Evolutionary conservation across 1,140 invertebrate genomes (phyloP).

Genomic region (Manduca sexta): DNA sequence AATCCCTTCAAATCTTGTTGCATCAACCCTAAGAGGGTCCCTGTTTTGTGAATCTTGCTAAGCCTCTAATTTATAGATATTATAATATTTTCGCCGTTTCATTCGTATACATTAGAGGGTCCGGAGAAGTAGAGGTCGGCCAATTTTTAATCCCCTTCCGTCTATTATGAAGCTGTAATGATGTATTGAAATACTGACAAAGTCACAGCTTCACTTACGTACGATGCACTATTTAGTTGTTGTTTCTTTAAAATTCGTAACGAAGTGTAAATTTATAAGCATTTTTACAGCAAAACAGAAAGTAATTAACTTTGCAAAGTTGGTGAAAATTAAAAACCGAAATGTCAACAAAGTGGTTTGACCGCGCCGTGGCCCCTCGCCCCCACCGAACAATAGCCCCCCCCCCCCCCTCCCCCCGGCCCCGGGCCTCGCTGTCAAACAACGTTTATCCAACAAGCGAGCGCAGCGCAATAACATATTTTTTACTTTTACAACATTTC

Average conservation of each 20-base stretch:
- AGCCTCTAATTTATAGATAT: constrained; percentile 40
- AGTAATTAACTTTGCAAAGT: constrained; percentile 20
- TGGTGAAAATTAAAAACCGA: constrained; percentile 48
- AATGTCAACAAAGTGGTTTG: constrained; percentile 50
- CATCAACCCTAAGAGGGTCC: constrained; percentile 18
- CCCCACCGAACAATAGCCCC: constrained; percentile 5
- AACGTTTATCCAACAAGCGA: constrained; percentile 53
- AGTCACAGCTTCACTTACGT: too few relatives aligned
- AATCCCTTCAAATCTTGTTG: too few relatives aligned
- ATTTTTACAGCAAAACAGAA: background rate
- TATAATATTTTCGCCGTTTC: constrained; percentile 37
- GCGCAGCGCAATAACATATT: constrained; percentile 48
- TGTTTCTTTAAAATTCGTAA: background rate
- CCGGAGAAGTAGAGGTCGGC: background rate
- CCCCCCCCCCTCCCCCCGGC: constrained; percentile 9
- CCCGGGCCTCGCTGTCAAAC: constrained; percentile 44
- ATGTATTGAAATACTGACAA: constrained; percentile 16
- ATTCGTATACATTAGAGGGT: constrained; percentile 36
- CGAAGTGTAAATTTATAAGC: background rate
- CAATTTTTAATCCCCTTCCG: constrained; percentile 12
- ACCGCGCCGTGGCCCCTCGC: constrained; percentile 13
- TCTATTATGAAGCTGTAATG: constrained; percentile 23
- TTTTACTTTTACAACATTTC: constrained; percentile 49
- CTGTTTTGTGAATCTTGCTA: constrained; percentile 36
- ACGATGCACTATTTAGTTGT: too few relatives aligned